Evolutionary conservation across 2,888 invertebrate genomes (phyloP), one percentile per base, ranked within the genome.

Genomic region (Rugalucina vietnamica): DNA sequence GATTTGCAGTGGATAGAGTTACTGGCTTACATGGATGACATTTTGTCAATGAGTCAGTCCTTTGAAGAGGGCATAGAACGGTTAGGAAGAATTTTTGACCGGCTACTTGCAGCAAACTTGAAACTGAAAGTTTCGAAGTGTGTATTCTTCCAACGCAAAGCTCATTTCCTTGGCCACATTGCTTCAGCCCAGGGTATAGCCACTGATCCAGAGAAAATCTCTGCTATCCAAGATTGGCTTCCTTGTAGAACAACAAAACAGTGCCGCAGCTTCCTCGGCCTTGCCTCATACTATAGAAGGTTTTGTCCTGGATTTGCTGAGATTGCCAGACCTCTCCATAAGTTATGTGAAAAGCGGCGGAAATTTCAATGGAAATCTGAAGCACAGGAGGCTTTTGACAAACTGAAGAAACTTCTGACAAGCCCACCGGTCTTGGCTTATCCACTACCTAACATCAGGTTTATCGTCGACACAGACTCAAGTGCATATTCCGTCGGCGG

Each of bases 71-170:
- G 84, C 32, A 27, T 76, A 12, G 27, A 82, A 70, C 18, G 84
- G 27, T 5, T 76, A 10, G n/a, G 77, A 36, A 18, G 43, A 3
- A 75, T 90, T 27, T 88, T 89, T 34, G 12, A 78, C 21, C 27
- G 84, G 29, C 69, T 90, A 14, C 5, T 18, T 14, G n/a, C 69
- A 1, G 85, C 86, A 37, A 79, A 81, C 24, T 73, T 89, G 12
- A 89, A 85, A 65, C 39, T 87, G 14, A 86, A 84, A 57, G 84
- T 77, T 43, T 77, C 72, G 18, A 90, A 90, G 49, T 90, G 90
- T 75, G 0, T 34, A 1, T 82, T 89, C 43, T 83, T 86, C 21
- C 57, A 81, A 27, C 71, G 74, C 18, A 14, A 76, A 36, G 75
- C 81, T 14, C 69, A 60, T 29, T 89, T 82, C 34, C 60, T 87